Evolutionary conservation across 2,888 invertebrate species (phyloP).

Genomic region (Diplolepis rosae): DNA sequence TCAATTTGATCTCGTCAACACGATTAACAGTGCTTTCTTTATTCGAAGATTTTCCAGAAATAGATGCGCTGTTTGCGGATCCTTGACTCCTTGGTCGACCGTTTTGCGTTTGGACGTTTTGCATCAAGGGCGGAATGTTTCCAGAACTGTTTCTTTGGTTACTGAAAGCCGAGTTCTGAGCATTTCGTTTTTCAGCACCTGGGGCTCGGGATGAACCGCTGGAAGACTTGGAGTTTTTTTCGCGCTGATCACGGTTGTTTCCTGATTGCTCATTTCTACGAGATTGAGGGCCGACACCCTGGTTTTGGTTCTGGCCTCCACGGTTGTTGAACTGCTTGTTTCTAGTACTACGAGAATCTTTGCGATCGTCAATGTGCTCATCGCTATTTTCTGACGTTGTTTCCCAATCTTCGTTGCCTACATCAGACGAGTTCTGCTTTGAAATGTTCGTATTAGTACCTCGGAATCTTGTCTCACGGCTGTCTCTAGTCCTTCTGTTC

Average conservation of each 20-base stretch:
- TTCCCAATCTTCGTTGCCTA: slow-evolving; percentile 84
- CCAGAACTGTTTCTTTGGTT: slow-evolving; percentile 69
- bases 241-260: slow-evolving; percentile 59
- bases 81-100: slow-evolving; percentile 66
- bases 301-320: slow-evolving; percentile 40
- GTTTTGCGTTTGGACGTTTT: slow-evolving; percentile 63
- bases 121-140: slow-evolving; percentile 64
- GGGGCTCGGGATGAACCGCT: slow-evolving; percentile 62
- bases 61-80: slow-evolving; percentile 61
- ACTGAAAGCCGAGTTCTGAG: slow-evolving; percentile 59
- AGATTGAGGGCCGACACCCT: slow-evolving; percentile 52
- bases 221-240: slow-evolving; percentile 63
- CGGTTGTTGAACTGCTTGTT: slow-evolving; percentile 59
- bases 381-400: slow-evolving; percentile 90
- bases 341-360: slow-evolving; percentile 64
- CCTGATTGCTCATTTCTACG: slow-evolving; percentile 58
- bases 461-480: slow-evolving; percentile 62
- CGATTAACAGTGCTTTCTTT: slow-evolving; percentile 74
- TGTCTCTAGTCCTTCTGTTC: slow-evolving; percentile 70
- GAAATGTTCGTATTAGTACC: slow-evolving; percentile 55
- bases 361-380: slow-evolving; percentile 71
- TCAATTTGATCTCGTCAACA: slow-evolving; percentile 76
- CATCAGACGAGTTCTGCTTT: slow-evolving; percentile 70
- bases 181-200: slow-evolving; percentile 66
- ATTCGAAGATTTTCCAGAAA: slow-evolving; percentile 48